Conservation (phyloP, 2,797 vertebrate species). For the Megaceryle alcyon region DNA sequence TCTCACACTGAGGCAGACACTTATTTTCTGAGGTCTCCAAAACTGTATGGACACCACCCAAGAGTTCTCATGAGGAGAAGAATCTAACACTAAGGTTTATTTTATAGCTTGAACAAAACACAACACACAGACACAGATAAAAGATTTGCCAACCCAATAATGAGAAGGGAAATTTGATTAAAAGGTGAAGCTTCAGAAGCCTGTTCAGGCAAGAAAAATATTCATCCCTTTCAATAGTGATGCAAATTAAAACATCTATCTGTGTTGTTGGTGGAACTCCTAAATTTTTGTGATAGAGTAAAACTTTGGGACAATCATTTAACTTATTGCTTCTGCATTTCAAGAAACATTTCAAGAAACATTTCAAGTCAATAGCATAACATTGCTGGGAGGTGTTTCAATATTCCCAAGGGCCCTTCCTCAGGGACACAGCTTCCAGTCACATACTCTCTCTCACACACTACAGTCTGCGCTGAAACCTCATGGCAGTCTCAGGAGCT, state of each 20-base stretch:
- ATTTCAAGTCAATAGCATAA: background rate
- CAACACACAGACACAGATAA: background rate
- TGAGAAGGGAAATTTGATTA: background rate
- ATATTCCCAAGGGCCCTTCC: background rate
- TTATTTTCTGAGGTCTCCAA: background rate
- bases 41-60: background rate
- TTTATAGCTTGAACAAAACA: background rate
- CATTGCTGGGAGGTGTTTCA: background rate
- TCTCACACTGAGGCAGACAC: background rate
- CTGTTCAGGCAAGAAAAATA: background rate
- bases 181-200: background rate
- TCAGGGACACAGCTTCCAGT: background rate
- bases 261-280: background rate
- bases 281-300: background rate
- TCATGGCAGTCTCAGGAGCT: background rate
- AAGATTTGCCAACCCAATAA: background rate
- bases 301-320: background rate
- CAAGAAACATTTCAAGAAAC: background rate
- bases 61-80: background rate
- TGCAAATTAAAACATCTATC: background rate
- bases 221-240: background rate
- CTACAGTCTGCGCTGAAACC: background rate
- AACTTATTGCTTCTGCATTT: background rate
- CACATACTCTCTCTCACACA: background rate
- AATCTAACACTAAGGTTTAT: background rate